phyloP scores from a whole-genome alignment of 2,888 invertebrate genomes.

The Seira ritae region DNA sequence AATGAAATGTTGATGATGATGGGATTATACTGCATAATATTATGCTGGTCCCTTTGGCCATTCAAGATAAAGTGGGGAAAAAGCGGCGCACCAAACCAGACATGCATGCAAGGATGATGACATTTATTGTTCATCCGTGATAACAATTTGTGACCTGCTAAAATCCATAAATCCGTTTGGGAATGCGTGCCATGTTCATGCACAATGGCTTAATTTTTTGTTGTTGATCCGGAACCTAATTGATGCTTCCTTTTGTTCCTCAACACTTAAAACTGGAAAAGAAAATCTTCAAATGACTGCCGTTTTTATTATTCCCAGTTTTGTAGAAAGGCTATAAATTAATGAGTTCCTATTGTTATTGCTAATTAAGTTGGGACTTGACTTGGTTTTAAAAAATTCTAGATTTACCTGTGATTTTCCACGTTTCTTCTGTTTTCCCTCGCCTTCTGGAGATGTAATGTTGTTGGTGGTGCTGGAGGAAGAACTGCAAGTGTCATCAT shows the following conservation, averaged over 20 bases:
- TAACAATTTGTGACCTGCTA: constrained; percentile 56
- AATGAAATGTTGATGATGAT: not conserved
- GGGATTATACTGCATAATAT: constrained; percentile 39
- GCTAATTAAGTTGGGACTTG: constrained; percentile 43
- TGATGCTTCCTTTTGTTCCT: constrained; percentile 19
- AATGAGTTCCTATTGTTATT: constrained; percentile 51
- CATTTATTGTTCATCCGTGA: constrained; percentile 52
- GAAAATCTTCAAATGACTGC: no score
- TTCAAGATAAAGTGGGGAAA: not conserved
- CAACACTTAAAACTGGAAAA: not conserved
- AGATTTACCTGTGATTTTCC: constrained; percentile 46
- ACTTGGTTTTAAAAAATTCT: not conserved
- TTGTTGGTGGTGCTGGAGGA: constrained; percentile 27
- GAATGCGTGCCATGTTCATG: constrained; percentile 18
- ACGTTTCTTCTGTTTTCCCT: constrained; percentile 33
- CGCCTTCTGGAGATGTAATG: constrained; percentile 3
- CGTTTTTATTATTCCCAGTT: constrained; percentile 27
- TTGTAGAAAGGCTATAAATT: constrained; percentile 37
- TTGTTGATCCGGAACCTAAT: constrained; percentile 19
- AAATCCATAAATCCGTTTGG: constrained; percentile 48
- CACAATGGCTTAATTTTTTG: constrained; percentile 57
- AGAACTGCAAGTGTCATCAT: constrained; percentile 29
- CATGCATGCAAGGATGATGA: constrained; percentile 17
- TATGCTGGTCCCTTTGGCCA: constrained; percentile 57
- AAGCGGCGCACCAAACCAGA: not conserved